Evolutionary conservation across 1,140 invertebrate species (phyloP).

Genomic region (Zaprionus ornatus): DNA sequence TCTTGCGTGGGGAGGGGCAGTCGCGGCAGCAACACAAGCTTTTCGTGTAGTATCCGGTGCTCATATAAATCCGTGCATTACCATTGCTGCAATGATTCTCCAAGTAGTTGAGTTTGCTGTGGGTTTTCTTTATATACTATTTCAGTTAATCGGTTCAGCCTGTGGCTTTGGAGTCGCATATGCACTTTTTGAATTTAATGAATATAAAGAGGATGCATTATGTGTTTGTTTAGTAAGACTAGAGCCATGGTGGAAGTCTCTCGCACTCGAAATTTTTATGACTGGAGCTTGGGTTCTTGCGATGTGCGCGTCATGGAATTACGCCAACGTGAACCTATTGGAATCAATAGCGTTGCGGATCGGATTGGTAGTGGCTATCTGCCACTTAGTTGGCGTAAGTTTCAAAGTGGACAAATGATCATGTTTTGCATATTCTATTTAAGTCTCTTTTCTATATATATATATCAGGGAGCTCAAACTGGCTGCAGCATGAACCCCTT

Average conservation of each 20-base stretch:
- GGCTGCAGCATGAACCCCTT: conserved; percentile 42
- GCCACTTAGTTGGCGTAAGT: conserved; percentile 21
- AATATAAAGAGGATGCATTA: not conserved
- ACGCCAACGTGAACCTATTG: not conserved
- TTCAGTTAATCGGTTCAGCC: conserved; percentile 15
- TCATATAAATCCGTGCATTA: conserved; percentile 34
- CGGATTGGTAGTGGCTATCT: conserved; percentile 15
- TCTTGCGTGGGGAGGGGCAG: conserved; percentile 21
- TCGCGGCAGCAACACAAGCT: conserved; percentile 18
- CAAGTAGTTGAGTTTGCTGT: not conserved
- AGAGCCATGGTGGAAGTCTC: conserved; percentile 3
- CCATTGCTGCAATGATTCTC: conserved; percentile 33
- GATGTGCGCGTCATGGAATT: conserved; percentile 33
- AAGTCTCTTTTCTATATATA: not conserved
- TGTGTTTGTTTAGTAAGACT: not conserved
- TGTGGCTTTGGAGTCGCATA: conserved; percentile 7
- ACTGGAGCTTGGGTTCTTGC: conserved; percentile 30
- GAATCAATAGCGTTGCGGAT: conserved; percentile 33
- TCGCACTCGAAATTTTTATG: conserved; percentile 13
- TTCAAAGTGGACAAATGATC: not conserved
- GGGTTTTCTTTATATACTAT: conserved; percentile 19
- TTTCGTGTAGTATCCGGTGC: conserved; percentile 39
- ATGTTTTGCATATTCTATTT: not conserved
- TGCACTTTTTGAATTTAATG: not conserved
- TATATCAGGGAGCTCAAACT: conserved; percentile 4